These are phyloP conservation scores for Acanthaster planci DNA, from an alignment of 35 echinoderm and acorn worm genomes.

Conservation along the genomic window DNA sequence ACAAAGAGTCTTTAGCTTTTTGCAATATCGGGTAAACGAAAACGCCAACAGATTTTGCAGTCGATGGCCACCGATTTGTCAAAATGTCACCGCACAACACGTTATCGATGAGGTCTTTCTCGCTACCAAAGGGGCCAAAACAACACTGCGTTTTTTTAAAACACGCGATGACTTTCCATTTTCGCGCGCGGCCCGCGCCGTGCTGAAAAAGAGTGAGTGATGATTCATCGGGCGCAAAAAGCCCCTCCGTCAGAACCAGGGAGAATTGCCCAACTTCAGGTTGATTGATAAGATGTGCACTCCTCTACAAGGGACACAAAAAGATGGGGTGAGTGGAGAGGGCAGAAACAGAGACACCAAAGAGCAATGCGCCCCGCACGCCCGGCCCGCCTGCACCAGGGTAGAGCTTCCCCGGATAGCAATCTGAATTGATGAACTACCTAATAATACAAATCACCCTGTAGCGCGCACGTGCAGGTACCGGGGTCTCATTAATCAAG, in stretches of 20 bases:
- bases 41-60: background rate
- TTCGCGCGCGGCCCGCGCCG: no score
- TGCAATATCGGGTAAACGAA: no score
- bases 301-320: conserved; percentile 2
- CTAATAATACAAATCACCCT: conserved; percentile 34
- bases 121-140: background rate
- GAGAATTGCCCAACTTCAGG: conserved; percentile 2
- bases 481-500: conserved; percentile 15
- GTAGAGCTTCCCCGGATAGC: conserved; percentile 6
- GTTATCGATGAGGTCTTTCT: background rate
- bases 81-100: background rate
- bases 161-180: no score
- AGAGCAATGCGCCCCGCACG: background rate
- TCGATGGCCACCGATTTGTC: background rate
- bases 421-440: conserved; percentile 34
- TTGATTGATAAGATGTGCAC: conserved; percentile 21
- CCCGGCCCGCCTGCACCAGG: background rate
- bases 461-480: conserved; percentile 27
- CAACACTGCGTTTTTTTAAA: no score
- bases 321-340: no score
- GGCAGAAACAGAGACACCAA: background rate
- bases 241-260: background rate
- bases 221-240: conserved; percentile 3
- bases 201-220: background rate
- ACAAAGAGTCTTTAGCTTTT: no score